Conservation (phyloP, 1,140 invertebrate species). For the Ceratina calcarata region DNA sequence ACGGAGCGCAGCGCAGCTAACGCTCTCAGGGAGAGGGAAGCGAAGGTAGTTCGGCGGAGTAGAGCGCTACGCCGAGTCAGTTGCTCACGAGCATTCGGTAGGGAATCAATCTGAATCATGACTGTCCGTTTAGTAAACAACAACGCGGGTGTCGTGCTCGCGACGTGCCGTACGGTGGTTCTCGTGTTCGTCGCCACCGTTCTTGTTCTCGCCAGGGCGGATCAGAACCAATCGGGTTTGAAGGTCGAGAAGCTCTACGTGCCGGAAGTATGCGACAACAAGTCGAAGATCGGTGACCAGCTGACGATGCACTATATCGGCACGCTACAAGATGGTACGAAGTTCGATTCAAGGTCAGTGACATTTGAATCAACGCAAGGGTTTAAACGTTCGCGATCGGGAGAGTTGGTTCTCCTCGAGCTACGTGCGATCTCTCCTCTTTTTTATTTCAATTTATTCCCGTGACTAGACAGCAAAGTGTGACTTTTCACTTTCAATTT, state of each 20-base stretch:
- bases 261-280: conserved; percentile 89
- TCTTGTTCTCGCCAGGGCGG: conserved; percentile 45
- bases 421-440: background rate
- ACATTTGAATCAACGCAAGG: background rate
- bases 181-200: conserved; percentile 40
- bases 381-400: background rate
- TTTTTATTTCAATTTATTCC: too few species aligned
- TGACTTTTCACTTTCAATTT: too few species aligned
- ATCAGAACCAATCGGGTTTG: conserved; percentile 77
- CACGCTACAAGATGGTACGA: conserved; percentile 91
- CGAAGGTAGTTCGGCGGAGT: conserved; percentile 59
- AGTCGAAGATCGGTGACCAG: conserved; percentile 92
- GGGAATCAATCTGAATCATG: conserved; percentile 47
- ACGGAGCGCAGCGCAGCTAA: conserved; percentile 35
- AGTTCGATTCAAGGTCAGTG: conserved; percentile 96
- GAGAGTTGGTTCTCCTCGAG: background rate
- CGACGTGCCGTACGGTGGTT: conserved; percentile 52
- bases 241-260: conserved; percentile 90
- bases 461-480: too few species aligned
- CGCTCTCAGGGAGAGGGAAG: conserved; percentile 19
- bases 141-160: conserved; percentile 54
- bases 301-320: conserved; percentile 97
- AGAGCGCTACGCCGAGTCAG: conserved; percentile 62
- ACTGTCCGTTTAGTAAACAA: conserved; percentile 24
- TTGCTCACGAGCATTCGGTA: conserved; percentile 69